Evolutionary conservation across 92 coral and sea anemone genomes (phyloP).

Genomic region (Umimayanthus kanabou): DNA sequence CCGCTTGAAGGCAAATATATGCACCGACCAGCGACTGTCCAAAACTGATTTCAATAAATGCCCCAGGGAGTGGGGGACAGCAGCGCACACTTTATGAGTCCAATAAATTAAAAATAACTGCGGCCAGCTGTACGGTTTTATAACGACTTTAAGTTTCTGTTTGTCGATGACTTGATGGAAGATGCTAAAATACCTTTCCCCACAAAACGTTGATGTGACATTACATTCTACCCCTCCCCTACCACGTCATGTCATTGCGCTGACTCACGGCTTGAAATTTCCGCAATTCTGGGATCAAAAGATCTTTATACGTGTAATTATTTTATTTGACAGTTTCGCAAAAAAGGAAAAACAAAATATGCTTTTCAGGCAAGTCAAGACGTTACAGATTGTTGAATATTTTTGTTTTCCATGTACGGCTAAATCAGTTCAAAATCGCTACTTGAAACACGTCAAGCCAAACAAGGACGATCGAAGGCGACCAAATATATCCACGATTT

Average conservation of each 20-base stretch:
- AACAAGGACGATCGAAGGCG: too few species aligned
- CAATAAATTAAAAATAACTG: too few species aligned
- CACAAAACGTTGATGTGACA: not conserved
- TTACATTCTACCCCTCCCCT: not conserved
- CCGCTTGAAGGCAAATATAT: not conserved
- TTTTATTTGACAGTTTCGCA: not conserved
- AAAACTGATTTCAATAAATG: not conserved
- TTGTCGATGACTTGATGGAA: too few species aligned
- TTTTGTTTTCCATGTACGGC: not conserved
- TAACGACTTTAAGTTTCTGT: not conserved
- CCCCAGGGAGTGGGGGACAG: constrained; percentile 24
- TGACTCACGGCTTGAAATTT: not conserved
- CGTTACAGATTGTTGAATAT: not conserved
- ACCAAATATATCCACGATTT: not conserved
- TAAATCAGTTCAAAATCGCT: not conserved
- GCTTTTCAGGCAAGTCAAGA: not conserved
- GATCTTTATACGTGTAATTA: not conserved
- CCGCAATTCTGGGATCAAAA: too few species aligned
- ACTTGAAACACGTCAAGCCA: not conserved
- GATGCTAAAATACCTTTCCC: not conserved
- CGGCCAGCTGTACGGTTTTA: not conserved
- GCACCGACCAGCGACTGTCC: not conserved
- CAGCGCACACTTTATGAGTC: not conserved
- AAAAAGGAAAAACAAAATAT: too few species aligned
- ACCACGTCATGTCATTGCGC: not conserved